Evolutionary conservation across 2,888 invertebrate species (phyloP), one percentile per base, ranked within the genome.

Genomic region (Psylliodes chrysocephalus): DNA sequence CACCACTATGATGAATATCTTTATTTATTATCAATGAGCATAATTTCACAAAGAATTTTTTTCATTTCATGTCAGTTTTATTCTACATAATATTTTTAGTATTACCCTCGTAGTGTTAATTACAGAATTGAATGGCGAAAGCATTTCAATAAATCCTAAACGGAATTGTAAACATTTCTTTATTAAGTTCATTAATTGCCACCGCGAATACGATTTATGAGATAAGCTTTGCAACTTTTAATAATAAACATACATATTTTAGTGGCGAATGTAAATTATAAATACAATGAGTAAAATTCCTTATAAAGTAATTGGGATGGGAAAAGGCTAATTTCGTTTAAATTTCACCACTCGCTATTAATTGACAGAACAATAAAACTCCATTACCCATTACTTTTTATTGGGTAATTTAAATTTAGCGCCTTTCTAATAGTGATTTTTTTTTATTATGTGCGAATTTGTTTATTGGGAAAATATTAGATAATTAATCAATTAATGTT

Each of bases 241-340:
- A 44, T 44, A 44, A 44, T 44, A 44, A 44, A 44, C 44, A 44
- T 19, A 44, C 44, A 44, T 44, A 44, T 44, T 44, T 44, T 44
- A 44, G 17, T 44, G n/a, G 44, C 19, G 44, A 44, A 14, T 44
- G 44, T 44, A 44, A 44, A 44, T 44, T 40, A 40, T 40, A n/a
- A 40, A n/a, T 12, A 40, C 17, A 40, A 40, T 40, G 40, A 17
- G n/a, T 17, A 40, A 44, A 14, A 44, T 44, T 15, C 44, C 15
- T 15, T 44, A 18, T 44, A 18, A 44, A 44, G 44, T 44, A 17
- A 44, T 44, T 44, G 44, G 6, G 15, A 44, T 3, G 44, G 17
- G 44, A 44, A 44, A 44, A 44, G 17, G 10, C 5, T 2, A 30
- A 30, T 30, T 10, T 18, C 8, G 8, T 44, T 44, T 44, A n/a